phyloP scores from a whole-genome alignment of 2,888 invertebrate genomes.

The Phyllotreta cruciferae region DNA sequence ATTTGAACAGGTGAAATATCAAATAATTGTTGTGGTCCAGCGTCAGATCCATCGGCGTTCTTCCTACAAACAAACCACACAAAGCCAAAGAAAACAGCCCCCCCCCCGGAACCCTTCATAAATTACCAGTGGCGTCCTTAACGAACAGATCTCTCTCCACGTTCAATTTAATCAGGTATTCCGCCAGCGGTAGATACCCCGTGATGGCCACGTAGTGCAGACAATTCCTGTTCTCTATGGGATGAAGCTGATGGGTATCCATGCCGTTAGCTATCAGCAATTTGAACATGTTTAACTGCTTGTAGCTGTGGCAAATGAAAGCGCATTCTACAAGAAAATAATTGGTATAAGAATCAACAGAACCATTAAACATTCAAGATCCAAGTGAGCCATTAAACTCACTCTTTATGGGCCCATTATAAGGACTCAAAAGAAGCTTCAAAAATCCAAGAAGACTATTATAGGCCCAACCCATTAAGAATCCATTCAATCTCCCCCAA shows the following conservation, averaged over 20 bases:
- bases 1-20: slow-evolving; percentile 11
- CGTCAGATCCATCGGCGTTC: slow-evolving; percentile 44
- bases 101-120: slow-evolving; percentile 35
- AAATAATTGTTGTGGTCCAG: slow-evolving; percentile 31
- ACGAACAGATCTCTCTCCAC: slow-evolving; percentile 2
- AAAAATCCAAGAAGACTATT: no score
- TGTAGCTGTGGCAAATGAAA: slow-evolving; percentile 32
- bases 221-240: slow-evolving; percentile 41
- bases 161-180: slow-evolving; percentile 33
- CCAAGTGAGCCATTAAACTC: no score
- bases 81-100: slow-evolving; percentile 29
- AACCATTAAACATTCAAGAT: no score
- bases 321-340: slow-evolving; percentile 46
- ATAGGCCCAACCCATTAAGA: no score
- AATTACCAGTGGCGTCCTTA: slow-evolving; percentile 7
- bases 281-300: slow-evolving; percentile 37
- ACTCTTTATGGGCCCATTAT: no score
- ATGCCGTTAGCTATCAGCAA: slow-evolving; percentile 36
- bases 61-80: slow-evolving; percentile 5
- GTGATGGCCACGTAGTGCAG: slow-evolving; percentile 44
- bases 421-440: no score
- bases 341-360: no score
- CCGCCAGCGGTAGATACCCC: slow-evolving; percentile 43
- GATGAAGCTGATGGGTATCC: slow-evolving; percentile 41
- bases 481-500: no score